These are phyloP conservation scores for Poicephalus meyeri DNA, from an alignment of 2,113 vertebrate genomes.

Conservation along the genomic window DNA sequence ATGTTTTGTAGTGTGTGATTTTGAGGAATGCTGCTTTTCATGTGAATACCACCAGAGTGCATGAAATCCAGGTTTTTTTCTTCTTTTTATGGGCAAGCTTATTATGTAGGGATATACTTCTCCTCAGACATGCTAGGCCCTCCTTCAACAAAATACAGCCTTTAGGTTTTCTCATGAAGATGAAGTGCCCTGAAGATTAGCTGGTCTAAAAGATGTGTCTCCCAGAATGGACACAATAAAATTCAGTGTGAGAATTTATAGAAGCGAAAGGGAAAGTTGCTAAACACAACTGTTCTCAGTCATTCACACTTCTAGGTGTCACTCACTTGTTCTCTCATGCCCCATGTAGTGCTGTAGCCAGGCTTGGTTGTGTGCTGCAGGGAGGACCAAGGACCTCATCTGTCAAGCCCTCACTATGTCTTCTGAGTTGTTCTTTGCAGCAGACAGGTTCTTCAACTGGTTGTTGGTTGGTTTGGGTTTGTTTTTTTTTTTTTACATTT, in stretches of 20 bases:
- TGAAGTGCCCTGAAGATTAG: not conserved
- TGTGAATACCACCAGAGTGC: not conserved
- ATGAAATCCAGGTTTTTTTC: not conserved
- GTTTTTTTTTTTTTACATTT: not conserved
- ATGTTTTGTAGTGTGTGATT: not conserved
- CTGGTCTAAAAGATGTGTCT: not conserved
- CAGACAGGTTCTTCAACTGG: not conserved
- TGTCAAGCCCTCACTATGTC: not conserved
- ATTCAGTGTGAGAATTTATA: not conserved
- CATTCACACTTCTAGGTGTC: not conserved
- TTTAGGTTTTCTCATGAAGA: not conserved
- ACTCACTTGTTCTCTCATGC: rapidly evolving
- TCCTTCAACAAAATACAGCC: not conserved
- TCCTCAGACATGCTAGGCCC: not conserved
- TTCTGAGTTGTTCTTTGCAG: not conserved
- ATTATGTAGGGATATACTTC: not conserved
- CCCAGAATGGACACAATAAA: not conserved
- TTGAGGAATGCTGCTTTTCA: not conserved
- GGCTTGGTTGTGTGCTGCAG: not conserved
- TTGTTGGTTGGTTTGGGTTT: not conserved
- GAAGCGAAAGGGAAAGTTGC: not conserved
- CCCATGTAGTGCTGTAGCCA: not conserved
- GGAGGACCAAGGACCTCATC: not conserved
- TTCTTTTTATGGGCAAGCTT: not conserved
- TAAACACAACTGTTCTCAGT: not conserved